Evolutionary conservation across 1,140 invertebrate genomes (phyloP), one percentile per base, ranked within the genome.

Genomic region (Babylonia areolata): DNA sequence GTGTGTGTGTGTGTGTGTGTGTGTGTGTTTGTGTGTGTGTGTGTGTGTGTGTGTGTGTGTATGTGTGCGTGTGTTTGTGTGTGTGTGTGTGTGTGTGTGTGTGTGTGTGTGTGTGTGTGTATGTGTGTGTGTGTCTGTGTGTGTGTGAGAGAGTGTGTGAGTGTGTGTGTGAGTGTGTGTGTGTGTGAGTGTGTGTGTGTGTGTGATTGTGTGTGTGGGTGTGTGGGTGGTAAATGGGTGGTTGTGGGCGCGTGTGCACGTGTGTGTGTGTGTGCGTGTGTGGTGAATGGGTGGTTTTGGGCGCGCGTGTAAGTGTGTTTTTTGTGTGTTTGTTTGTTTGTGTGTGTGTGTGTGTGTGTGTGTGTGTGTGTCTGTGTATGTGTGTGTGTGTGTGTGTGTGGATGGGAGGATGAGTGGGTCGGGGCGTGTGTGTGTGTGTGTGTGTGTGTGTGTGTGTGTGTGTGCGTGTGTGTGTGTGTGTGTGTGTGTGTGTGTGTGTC

Each of bases 311-410:
- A n/a, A n/a, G n/a, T n/a, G n/a, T n/a, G n/a, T n/a, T n/a, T n/a
- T n/a, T n/a, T n/a, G n/a, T n/a, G n/a, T n/a, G n/a, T n/a, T n/a
- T n/a, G n/a, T n/a, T n/a, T n/a, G n/a, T n/a, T n/a, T n/a, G n/a
- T 75, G 73, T 75, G 73, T 75, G 28, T 75, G 73, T 75, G 73
- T 75, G 73, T 35, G 73, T 75, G 73, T 35, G 73, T 75, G n/a
- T n/a, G n/a, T n/a, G n/a, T n/a, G n/a, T n/a, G n/a, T n/a, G n/a
- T n/a, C n/a, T n/a, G n/a, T n/a, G n/a, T n/a, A n/a, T n/a, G n/a
- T n/a, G n/a, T n/a, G n/a, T n/a, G n/a, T n/a, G n/a, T n/a, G n/a
- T n/a, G n/a, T n/a, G n/a, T n/a, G n/a, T n/a, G n/a, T n/a, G n/a
- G n/a, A n/a, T n/a, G n/a, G n/a, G n/a, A n/a, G n/a, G n/a, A n/a